phyloP scores from a whole-genome alignment of 2,888 invertebrate species.

The Lacanobia oleracea region DNA sequence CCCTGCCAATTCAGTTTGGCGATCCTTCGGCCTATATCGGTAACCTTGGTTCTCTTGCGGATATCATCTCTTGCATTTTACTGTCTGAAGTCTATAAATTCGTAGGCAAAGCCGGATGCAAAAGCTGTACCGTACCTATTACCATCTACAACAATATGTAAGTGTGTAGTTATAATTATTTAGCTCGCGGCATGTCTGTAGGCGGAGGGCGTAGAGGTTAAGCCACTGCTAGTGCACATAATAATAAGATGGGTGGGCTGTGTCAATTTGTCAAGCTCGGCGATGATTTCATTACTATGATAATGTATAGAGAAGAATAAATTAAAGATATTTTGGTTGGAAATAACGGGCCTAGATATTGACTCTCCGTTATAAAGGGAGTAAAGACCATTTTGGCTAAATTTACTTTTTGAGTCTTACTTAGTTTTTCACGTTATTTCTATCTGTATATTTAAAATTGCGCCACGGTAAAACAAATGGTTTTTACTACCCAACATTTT shows the following conservation, averaged over 20 bases:
- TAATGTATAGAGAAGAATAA: conserved; percentile 10
- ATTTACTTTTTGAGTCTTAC: no score
- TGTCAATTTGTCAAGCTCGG: conserved; percentile 30
- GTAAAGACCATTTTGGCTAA: no score
- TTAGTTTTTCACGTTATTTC: no score
- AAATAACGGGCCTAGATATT: no score
- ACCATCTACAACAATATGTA: not conserved
- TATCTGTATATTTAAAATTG: no score
- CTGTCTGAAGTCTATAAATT: not conserved
- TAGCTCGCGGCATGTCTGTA: conserved; percentile 11
- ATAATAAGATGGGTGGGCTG: conserved; percentile 54
- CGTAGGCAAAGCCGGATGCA: not conserved
- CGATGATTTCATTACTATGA: conserved; percentile 48
- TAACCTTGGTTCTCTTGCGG: no score
- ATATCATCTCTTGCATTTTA: no score
- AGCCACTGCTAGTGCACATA: conserved; percentile 21
- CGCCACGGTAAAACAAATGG: no score
- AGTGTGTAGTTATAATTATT: conserved; percentile 2
- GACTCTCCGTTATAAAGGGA: no score
- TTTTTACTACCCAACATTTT: no score
- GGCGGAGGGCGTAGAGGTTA: conserved; percentile 56
- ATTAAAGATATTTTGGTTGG: not conserved
- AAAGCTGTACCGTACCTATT: conserved; percentile 11
- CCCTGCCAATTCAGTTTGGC: no score
- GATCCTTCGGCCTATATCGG: no score